Base-by-base conservation (phyloP, 2,113 vertebrate genomes). In the Bos indicus region DNA sequence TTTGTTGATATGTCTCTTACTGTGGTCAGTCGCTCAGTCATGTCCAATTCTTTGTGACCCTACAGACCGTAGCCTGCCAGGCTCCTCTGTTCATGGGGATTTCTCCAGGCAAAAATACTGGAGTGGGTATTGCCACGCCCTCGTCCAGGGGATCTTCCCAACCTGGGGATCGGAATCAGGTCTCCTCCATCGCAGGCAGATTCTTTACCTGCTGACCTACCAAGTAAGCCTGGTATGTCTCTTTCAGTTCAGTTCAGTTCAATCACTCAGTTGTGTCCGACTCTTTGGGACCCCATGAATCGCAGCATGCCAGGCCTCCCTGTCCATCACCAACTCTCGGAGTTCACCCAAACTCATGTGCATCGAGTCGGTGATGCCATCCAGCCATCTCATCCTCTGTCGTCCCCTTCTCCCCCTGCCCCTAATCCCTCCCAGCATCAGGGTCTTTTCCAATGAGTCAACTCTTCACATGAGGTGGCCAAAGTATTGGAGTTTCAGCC, bases 191-290 rank as follows among this genome's bases (percentile, higher is more conserved):
- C 2, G 17, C 64, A 71, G 64, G n/a, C n/a, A 71, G 64, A 71
- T 11, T 71, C 64, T 36, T 71, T 23, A 64, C 30, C 12, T 0
- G 3, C 60, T 33, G 14, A 64, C 60, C 60, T 64, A 64, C 14
- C 15, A n/a, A n/a, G 30, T 33, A 64, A 64, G 15, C 62, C 30
- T 30, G 46, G 23, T 64, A 30, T 21, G 7, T 48, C 60, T 62
- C 46, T 93, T 36, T 78, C 26, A 60, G 59, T 30, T 60, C 59
- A 60, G 59, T 30, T 60, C 59, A 30, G 26, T 60, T 60, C 59
- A 60, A 11, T 60, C 5, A 0, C 26, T 60, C 59, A 60, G 59
- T 60, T 0, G 0, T 60, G 59, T 30, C 6, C 2, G 0, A 15
- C 59, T 62, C 28, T 57, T 57, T 62, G 28, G 0, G 2, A 62